phyloP scores from a whole-genome alignment of 2,797 vertebrate genomes.

The Labeo calbasu region DNA sequence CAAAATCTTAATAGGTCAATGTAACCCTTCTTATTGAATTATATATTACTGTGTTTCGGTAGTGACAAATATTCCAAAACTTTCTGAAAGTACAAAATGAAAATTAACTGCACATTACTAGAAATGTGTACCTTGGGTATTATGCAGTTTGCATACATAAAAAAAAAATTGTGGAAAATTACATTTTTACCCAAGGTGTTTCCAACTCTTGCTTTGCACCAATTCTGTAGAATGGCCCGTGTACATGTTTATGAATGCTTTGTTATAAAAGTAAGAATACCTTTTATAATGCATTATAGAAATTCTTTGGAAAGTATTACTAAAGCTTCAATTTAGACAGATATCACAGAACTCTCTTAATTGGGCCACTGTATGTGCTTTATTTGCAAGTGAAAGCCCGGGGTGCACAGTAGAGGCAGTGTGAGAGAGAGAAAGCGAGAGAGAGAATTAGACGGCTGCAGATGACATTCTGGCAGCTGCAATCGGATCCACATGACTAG shows the following conservation, averaged over 20 bases:
- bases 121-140: too few species aligned
- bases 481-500: conserved; percentile 66
- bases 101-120: too few species aligned
- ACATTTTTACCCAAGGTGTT: too few species aligned
- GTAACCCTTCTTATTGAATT: too few species aligned
- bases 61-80: too few species aligned
- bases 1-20: too few species aligned
- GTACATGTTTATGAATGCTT: not conserved
- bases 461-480: conserved; percentile 66
- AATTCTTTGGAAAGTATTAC: not conserved
- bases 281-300: not conserved
- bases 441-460: conserved; percentile 62
- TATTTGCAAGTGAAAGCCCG: conserved; percentile 52
- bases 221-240: too few species aligned
- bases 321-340: not conserved
- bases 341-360: conserved; percentile 28
- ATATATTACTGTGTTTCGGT: too few species aligned
- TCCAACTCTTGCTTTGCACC: too few species aligned
- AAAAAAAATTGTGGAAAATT: too few species aligned
- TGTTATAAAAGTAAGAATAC: not conserved
- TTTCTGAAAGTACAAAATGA: too few species aligned
- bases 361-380: conserved; percentile 41
- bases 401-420: conserved; percentile 23
- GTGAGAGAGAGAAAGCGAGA: conserved; percentile 53
- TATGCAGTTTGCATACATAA: too few species aligned